These are phyloP conservation scores for Entosphenus tridentatus DNA, from an alignment of 2,113 vertebrate genomes.

Conservation along the genomic window DNA sequence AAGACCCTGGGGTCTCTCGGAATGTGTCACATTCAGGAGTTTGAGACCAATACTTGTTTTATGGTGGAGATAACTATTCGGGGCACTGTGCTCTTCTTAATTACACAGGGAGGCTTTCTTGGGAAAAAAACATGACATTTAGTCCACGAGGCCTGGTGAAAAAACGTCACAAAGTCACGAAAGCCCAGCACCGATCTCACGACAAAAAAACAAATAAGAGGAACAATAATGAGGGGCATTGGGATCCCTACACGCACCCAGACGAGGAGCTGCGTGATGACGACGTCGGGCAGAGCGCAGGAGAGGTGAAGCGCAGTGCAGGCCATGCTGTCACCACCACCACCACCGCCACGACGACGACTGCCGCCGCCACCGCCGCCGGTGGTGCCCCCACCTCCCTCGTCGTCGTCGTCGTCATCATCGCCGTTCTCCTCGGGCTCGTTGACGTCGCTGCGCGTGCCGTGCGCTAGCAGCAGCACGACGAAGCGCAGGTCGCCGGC, in stretches of 20 bases:
- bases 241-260: conserved; percentile 35
- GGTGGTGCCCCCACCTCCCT: too few species aligned
- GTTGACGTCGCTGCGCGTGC: conserved; percentile 65
- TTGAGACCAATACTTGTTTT: too few species aligned
- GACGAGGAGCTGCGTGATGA: conserved; percentile 65
- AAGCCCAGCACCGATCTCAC: background rate
- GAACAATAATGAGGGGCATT: background rate
- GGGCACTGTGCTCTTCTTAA: too few species aligned
- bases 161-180: too few species aligned
- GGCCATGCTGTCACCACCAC: conserved; percentile 14
- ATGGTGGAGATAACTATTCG: too few species aligned
- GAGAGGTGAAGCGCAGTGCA: conserved; percentile 71
- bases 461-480: conserved; percentile 66
- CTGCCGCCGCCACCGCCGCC: too few species aligned
- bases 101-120: too few species aligned
- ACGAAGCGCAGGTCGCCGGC: conserved; percentile 61
- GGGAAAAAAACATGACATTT: too few species aligned
- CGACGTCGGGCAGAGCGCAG: conserved; percentile 58
- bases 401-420: conserved; percentile 14
- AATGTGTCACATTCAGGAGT: too few species aligned
- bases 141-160: too few species aligned
- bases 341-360: background rate
- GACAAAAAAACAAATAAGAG: conserved; percentile 7
- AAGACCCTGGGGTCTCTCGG: too few species aligned
- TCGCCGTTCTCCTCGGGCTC: conserved; percentile 74